Base-by-base conservation (phyloP, 2,113 vertebrate species). In the Phrynosoma blainvillii region DNA sequence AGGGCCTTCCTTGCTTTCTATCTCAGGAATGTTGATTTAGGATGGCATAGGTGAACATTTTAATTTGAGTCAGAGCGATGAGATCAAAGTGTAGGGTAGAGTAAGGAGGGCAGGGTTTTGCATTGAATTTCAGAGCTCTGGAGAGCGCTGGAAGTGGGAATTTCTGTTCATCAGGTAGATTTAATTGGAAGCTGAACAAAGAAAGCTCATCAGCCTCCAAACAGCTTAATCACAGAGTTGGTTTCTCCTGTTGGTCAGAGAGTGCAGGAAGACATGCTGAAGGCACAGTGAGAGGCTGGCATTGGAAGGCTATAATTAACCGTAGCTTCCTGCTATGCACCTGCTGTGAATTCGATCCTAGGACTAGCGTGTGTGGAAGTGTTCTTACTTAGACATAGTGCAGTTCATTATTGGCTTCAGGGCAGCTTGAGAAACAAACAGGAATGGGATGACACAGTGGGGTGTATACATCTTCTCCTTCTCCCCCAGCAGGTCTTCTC, bases 281-380 rank as follows among this genome's bases (percentile, higher is more conserved):
- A 88, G 73, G 8, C 2, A 6, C 75, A 23, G 62, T 59, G 0
- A 0, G 40, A n/a, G 62, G 3, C 77, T 87, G 0, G 70, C 42
- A 84, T 79, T 76, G n/a, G 23, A 76, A 13, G n/a, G 30, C 79
- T 11, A 0, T 54, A 84, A 16, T 87, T 78, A 79, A 73, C 20
- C 84, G 80, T 11, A 82, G 20, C 62, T 93, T 84, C 74, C 75
- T 88, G 87, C 87, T 81, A 54, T 52, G 83, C 5, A 54, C 5
- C 13, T 91, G 47, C 59, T 86, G 0, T 36, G 73, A 65, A 89
- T 62, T 27, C 79, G 59, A 14, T 52, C 86, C 77, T 65, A 56
- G 23, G 87, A 27, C 62, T 84, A 40, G 83, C 9, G 75, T 23
- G 36, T 40, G 75, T 23, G 62, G 52, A 62, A 30, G 40, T 7